Base-by-base conservation (phyloP, 2,888 invertebrate genomes). In the Noctua janthe region DNA sequence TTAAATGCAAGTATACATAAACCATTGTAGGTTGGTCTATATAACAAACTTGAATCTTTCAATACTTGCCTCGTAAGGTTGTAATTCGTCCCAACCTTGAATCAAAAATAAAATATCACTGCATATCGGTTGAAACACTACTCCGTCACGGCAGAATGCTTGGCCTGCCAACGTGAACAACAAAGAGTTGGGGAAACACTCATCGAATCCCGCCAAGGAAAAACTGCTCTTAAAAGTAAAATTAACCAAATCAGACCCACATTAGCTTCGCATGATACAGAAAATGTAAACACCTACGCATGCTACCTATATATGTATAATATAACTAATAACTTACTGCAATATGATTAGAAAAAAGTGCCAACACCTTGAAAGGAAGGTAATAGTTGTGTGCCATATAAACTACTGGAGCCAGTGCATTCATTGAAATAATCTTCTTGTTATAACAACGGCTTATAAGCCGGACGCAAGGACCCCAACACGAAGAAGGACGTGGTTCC, bases 341-440 rank as follows among this genome's bases (percentile, higher is more conserved):
- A 85, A 97, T 91, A 71, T 95, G 86, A 47, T 94, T 91, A 0
- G 95, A 92, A 77, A 94, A 95, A 1, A 94, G 94, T 2, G 97
- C 93, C 20, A 98, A 88, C 62, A 95, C 89, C 23, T 92, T 92
- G 0, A 97, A 93, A 2, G 97, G 91, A 0, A 96, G 96, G 90
- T 97, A 97, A 39, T 93, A 94, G 87, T 97, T 97, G 86, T 98
- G 94, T 29, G 96, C 96, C 93, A 98, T 95, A 86, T 97, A 98
- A 0, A 98, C 98, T 0, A 98, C 97, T 0, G 98, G 98, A 0
- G 98, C 98, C 83, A 98, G 92, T 2, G 98, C 98, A 87, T 98
- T 97, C 97, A 98, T 97, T 0, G 97, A 97, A 71, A 97, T 96
- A 10, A 98, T 97, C 93, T 98, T 98, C 0, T 95, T 91, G 91